These are phyloP conservation scores for Bostrychus sinensis DNA, from an alignment of 2,113 vertebrate species.

Conservation along the genomic window DNA sequence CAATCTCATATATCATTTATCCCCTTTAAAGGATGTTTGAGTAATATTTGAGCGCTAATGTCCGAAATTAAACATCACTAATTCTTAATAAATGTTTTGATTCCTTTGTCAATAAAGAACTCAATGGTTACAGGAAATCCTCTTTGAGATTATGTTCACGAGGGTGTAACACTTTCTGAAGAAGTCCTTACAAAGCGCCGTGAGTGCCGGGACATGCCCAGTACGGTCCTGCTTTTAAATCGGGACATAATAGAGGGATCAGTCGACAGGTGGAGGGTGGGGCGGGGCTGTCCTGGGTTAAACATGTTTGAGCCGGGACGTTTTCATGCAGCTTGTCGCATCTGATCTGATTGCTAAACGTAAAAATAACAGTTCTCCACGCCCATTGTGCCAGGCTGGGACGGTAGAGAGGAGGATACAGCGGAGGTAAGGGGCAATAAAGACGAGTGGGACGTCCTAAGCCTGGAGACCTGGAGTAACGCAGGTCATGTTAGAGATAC, in stretches of 20 bases:
- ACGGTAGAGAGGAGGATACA: no score
- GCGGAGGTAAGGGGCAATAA: no score
- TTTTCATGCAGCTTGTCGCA: constrained; percentile 55
- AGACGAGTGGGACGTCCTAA: no score
- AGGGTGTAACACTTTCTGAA: constrained; percentile 8
- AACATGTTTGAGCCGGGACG: constrained; percentile 45
- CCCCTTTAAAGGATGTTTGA: not conserved
- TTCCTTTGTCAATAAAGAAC: not conserved
- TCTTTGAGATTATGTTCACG: constrained; percentile 6
- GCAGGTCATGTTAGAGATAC: no score
- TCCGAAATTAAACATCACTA: not conserved
- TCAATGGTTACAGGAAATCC: not conserved
- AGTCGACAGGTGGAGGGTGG: constrained; percentile 42
- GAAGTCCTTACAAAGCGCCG: not conserved
- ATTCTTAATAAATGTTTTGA: not conserved
- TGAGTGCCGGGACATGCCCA: constrained; percentile 28
- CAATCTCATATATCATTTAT: not conserved
- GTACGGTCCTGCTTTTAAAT: constrained; percentile 16
- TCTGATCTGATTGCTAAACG: constrained; percentile 53
- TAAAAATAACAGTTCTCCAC: constrained; percentile 49
- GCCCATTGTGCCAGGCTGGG: constrained; percentile 48
- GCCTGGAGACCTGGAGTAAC: no score
- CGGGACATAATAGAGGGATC: constrained; percentile 46
- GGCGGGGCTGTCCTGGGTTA: constrained; percentile 29
- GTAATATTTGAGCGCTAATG: not conserved